Evolutionary conservation across 2,113 vertebrate species (phyloP).

Genomic region (Typhlomys cinereus): DNA sequence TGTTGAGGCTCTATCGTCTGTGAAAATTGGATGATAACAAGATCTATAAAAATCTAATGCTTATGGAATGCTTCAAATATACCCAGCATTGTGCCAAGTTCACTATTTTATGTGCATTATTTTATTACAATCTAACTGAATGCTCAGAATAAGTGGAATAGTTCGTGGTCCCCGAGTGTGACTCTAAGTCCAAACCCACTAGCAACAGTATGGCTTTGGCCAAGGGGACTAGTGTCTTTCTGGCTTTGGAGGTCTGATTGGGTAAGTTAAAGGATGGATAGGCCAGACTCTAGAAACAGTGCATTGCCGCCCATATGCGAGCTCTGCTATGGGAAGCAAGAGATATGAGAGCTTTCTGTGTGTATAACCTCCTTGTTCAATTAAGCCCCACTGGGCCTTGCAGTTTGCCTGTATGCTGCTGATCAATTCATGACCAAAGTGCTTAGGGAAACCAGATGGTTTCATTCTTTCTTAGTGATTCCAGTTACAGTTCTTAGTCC

Average conservation of each 20-base stretch:
- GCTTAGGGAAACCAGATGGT: no score
- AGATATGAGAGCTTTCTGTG: background rate
- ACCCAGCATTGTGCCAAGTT: background rate
- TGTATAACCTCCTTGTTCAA: accelerated
- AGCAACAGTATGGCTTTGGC: background rate
- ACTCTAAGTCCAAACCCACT: background rate
- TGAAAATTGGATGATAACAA: background rate
- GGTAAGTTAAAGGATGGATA: background rate
- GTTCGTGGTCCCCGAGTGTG: background rate
- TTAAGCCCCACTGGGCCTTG: no score
- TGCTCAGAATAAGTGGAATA: background rate
- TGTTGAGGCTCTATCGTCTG: background rate
- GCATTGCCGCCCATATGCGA: no score
- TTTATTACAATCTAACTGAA: background rate
- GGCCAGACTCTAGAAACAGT: background rate
- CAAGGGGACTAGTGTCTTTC: background rate
- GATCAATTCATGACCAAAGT: no score
- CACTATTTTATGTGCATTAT: background rate
- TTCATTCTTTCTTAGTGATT: no score
- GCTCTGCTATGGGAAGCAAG: background rate
- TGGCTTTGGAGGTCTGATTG: background rate
- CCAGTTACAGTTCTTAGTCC: no score
- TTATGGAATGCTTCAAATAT: background rate
- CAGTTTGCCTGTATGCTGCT: no score
- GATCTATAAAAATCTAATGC: background rate